Evolutionary conservation across 2,888 invertebrate genomes (phyloP).

Genomic region (Brachypterus glaber): DNA sequence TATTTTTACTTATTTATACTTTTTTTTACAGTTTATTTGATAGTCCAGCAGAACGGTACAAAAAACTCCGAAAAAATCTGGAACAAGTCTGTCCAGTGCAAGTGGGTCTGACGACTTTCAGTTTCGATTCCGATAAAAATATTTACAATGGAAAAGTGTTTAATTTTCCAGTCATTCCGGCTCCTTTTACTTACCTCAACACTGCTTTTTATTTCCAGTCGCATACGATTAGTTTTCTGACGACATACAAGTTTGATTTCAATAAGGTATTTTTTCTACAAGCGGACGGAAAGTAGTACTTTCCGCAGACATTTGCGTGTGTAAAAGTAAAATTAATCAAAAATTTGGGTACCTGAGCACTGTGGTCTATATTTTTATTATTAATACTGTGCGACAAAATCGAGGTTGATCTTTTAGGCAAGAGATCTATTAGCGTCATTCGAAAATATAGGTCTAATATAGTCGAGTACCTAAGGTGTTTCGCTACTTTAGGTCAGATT

Average conservation of each 20-base stretch:
- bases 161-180: slow-evolving; percentile 61
- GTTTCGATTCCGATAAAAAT: slow-evolving; percentile 48
- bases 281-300: too few relatives aligned
- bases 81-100: slow-evolving; percentile 53
- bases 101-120: slow-evolving; percentile 59
- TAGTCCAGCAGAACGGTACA: slow-evolving; percentile 45
- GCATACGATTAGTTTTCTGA: slow-evolving; percentile 54
- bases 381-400: too few relatives aligned
- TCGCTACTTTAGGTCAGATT: too few relatives aligned
- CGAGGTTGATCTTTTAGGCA: too few relatives aligned
- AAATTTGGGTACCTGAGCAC: too few relatives aligned
- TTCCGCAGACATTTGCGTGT: too few relatives aligned
- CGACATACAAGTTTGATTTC: slow-evolving; percentile 57
- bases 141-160: slow-evolving; percentile 52
- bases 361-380: too few relatives aligned
- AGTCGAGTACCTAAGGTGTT: too few relatives aligned
- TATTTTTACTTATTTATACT: slow-evolving; percentile 4
- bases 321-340: too few relatives aligned
- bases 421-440: too few relatives aligned
- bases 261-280: slow-evolving; percentile 64
- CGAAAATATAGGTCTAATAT: too few relatives aligned
- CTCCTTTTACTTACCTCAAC: slow-evolving; percentile 51
- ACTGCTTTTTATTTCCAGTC: slow-evolving; percentile 54
- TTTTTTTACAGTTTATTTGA: slow-evolving; percentile 51
- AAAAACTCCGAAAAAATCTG: slow-evolving; percentile 42